phyloP scores from a whole-genome alignment of 2,888 invertebrate genomes.

The Dicycla oo region DNA sequence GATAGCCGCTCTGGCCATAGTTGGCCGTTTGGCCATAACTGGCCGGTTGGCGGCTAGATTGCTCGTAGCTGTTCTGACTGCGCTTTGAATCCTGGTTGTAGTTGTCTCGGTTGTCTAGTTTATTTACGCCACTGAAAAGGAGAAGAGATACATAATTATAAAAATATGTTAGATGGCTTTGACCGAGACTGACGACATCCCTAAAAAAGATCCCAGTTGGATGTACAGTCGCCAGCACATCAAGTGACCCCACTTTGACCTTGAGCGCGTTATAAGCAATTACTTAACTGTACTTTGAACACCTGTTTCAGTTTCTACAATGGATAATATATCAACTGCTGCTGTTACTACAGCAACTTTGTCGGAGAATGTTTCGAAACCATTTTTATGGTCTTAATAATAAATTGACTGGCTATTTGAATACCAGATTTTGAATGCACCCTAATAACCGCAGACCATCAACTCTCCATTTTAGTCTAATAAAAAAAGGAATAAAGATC shows the following conservation, averaged over 20 bases:
- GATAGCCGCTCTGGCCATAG: constrained; percentile 62
- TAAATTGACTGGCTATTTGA: neutral
- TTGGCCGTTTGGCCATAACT: constrained; percentile 60
- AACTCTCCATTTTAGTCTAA: neutral
- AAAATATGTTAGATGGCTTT: neutral
- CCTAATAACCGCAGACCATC: neutral
- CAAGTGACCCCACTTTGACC: too few relatives aligned
- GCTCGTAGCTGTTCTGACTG: constrained; percentile 66
- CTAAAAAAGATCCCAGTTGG: neutral
- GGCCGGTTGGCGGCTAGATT: constrained; percentile 58
- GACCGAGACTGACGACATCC: neutral
- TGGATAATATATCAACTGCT: neutral
- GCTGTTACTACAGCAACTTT: neutral
- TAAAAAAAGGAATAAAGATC: neutral
- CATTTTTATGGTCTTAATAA: neutral
- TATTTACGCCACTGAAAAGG: constrained; percentile 76
- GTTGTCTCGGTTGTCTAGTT: constrained; percentile 71
- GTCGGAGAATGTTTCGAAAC: neutral
- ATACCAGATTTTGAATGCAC: neutral
- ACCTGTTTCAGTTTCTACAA: neutral
- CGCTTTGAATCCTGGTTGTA: constrained; percentile 64
- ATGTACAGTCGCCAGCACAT: neutral
- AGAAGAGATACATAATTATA: neutral
- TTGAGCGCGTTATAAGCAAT: too few relatives aligned
- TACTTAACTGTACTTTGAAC: too few relatives aligned